These are phyloP conservation scores for Eulemur mongoz DNA, from an alignment of 2,797 vertebrate species.

Conservation along the genomic window DNA sequence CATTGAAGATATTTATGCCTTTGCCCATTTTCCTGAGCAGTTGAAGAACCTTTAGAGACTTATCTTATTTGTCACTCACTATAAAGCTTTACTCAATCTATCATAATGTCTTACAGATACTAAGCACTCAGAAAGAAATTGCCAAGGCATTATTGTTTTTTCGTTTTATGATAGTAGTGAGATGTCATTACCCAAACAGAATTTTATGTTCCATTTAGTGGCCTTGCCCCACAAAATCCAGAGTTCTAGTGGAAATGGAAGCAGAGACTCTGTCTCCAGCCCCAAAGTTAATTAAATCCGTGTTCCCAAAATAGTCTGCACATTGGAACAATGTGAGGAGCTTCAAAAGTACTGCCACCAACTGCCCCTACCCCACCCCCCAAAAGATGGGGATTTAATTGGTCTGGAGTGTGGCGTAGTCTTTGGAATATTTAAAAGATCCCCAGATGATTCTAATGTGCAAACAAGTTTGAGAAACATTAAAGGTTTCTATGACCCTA, in stretches of 20 bases:
- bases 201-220: not conserved
- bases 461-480: not conserved
- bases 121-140: not conserved
- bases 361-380: fast-evolving
- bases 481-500: not conserved
- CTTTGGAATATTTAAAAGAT: not conserved
- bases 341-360: not conserved
- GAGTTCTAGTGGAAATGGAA: not conserved
- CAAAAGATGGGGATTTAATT: not conserved
- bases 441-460: not conserved
- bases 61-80: not conserved
- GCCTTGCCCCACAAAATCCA: not conserved
- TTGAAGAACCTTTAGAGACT: not conserved
- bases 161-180: not conserved
- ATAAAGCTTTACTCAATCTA: not conserved
- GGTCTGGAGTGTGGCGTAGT: not conserved
- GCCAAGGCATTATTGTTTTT: not conserved
- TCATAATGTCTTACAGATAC: not conserved
- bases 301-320: not conserved
- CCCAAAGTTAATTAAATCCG: not conserved
- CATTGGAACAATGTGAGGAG: not conserved
- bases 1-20: not conserved
- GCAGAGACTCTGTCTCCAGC: not conserved
- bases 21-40: not conserved
- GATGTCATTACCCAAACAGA: not conserved